These are phyloP conservation scores for Disparrhopalites patrizii DNA, from an alignment of 2,888 invertebrate genomes.

Conservation along the genomic window DNA sequence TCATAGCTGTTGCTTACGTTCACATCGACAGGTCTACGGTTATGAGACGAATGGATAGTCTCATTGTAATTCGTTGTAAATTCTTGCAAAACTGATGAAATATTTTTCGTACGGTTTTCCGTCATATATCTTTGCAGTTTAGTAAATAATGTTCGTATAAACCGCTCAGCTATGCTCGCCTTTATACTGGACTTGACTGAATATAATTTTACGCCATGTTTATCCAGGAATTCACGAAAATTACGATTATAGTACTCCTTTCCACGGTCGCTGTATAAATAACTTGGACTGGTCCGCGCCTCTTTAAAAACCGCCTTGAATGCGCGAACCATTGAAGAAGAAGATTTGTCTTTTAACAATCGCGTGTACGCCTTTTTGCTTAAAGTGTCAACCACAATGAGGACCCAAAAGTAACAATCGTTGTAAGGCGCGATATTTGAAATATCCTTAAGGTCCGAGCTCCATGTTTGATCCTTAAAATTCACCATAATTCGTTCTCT, in stretches of 20 bases:
- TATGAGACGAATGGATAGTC: too few relatives aligned
- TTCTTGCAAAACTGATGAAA: too few relatives aligned
- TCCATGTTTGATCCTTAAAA: background rate
- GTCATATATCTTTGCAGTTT: too few relatives aligned
- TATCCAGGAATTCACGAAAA: background rate
- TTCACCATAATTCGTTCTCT: background rate
- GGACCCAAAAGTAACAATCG: background rate
- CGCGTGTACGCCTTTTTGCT: background rate
- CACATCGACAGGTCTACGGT: too few relatives aligned
- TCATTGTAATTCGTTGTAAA: too few relatives aligned
- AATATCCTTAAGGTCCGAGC: background rate
- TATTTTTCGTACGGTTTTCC: too few relatives aligned
- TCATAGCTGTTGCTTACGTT: too few relatives aligned
- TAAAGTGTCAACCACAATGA: slow-evolving; percentile 6
- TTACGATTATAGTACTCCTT: background rate
- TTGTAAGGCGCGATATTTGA: background rate
- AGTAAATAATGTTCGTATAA: too few relatives aligned
- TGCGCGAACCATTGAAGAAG: background rate
- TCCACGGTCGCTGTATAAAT: background rate
- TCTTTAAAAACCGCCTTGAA: slow-evolving; percentile 2
- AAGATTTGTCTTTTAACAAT: background rate
- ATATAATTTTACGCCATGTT: too few relatives aligned
- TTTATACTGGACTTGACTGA: too few relatives aligned
- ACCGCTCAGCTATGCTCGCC: too few relatives aligned
- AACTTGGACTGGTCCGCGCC: background rate